Evolutionary conservation across 2,888 invertebrate species (phyloP).

Genomic region (Synergus gifuensis): DNA sequence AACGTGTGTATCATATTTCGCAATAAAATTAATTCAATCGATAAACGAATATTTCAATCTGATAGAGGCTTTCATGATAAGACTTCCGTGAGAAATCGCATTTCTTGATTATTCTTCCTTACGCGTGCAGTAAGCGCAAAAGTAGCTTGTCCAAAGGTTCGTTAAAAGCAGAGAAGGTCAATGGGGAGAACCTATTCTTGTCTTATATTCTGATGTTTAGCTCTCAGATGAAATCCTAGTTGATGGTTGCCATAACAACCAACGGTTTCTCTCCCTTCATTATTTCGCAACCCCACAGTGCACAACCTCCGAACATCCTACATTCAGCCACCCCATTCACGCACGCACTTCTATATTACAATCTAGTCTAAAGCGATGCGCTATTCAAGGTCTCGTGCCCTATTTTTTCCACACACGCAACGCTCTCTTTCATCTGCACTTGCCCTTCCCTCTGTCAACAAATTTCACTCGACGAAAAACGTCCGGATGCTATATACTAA

Average conservation of each 20-base stretch:
- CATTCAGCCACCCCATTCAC: background rate
- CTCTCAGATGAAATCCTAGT: constrained; percentile 30
- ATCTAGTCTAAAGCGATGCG: background rate
- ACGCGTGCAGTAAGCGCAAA: background rate
- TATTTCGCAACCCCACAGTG: constrained; percentile 19
- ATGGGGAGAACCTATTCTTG: constrained; percentile 10
- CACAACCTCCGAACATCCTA: background rate
- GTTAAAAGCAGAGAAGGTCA: background rate
- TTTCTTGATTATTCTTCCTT: background rate
- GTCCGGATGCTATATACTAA: background rate
- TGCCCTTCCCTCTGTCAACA: constrained; percentile 24
- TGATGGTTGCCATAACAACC: constrained; percentile 35
- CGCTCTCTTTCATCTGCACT: constrained; percentile 28
- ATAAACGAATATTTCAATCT: background rate
- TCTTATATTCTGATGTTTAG: background rate
- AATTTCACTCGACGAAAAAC: constrained; percentile 22
- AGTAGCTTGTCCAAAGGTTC: constrained; percentile 3
- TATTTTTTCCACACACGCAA: constrained; percentile 7
- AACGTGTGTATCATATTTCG: background rate
- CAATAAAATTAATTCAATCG: background rate
- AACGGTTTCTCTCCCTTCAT: constrained; percentile 27
- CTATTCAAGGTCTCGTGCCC: constrained; percentile 20
- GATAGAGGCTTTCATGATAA: background rate
- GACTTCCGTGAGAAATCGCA: background rate
- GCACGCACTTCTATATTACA: background rate